Base-by-base conservation (phyloP, 2,113 vertebrate species). In the Ciconia stormi region DNA sequence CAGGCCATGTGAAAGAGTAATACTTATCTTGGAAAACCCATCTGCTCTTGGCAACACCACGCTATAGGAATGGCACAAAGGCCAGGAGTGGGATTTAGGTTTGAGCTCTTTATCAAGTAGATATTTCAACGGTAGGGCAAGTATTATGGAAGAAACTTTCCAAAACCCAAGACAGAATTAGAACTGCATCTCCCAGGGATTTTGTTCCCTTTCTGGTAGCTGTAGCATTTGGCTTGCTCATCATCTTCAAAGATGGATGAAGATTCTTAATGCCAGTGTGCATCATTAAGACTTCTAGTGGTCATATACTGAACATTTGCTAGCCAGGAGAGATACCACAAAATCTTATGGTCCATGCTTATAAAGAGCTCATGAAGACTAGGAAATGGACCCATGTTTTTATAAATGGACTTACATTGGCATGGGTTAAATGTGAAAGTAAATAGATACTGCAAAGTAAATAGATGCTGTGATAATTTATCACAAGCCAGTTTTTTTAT, bases 381-480 rank as follows among this genome's bases (percentile, higher is more conserved):
- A 62, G 67, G 44, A 79, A 79, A 89, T 16, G 67, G 30, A 49
- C 40, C n/a, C 55, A 11, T 9, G 47, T 9, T 79, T 88, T 93
- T 53, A 25, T 47, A 66, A 71, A 58, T 15, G 82, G 53, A 21
- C 38, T 80, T 59, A 13, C n/a, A 61, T 16, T 93, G 61, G 66
- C 58, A 70, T 17, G 53, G 53, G 58, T 93, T 92, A 89, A 90
- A 82, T 19, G 27, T 53, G 40, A n/a, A 63, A 71, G 56, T 67
- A 84, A 86, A 71, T 23, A 89, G n/a, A 63, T 22, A 61, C 56
- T 83, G 80, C 67, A 40, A 73, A 92, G 50, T 30, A 93, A 94
- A 90, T 16, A 82, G 92, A 96, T 63, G 61, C 36, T 89, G 67
- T 42, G 61, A 77, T 96, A 94, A 97, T 95, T 96, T 96, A 96